Conservation (phyloP, 2,797 vertebrate species). For the Sus cebifrons region DNA sequence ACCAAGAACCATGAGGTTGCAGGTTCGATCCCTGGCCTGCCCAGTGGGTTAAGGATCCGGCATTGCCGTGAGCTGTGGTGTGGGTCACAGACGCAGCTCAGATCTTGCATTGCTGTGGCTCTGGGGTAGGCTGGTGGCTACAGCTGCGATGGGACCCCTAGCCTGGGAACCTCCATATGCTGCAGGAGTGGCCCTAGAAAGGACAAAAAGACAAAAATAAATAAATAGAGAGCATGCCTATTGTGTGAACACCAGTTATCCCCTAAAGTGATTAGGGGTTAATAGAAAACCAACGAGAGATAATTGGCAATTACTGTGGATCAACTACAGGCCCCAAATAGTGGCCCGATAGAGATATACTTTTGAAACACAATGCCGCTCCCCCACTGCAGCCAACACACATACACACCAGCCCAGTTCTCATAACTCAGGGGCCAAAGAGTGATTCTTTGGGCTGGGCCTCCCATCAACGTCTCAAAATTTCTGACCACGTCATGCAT, state of each 20-base stretch:
- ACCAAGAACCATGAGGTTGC: no score
- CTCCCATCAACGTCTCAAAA: neutral
- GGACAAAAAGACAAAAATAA: no score
- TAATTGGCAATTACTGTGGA: neutral
- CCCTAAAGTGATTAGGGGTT: neutral
- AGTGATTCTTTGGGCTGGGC: neutral
- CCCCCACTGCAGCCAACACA: no score
- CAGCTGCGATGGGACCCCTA: no score
- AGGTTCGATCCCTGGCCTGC: no score
- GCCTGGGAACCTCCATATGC: no score
- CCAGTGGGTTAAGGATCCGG: no score
- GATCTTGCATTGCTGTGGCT: no score
- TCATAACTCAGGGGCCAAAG: neutral
- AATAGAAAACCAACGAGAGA: constrained; percentile 5
- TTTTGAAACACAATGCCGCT: neutral
- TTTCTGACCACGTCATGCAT: neutral
- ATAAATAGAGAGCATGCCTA: neutral
- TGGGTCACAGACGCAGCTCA: no score
- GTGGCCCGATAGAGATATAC: neutral
- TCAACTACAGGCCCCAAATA: neutral
- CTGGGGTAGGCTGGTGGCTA: no score
- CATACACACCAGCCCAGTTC: neutral
- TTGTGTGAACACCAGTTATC: neutral
- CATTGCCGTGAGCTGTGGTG: no score
- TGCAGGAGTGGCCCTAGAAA: no score